phyloP scores from a whole-genome alignment of 2,888 invertebrate species.

The Netelia inedita region DNA sequence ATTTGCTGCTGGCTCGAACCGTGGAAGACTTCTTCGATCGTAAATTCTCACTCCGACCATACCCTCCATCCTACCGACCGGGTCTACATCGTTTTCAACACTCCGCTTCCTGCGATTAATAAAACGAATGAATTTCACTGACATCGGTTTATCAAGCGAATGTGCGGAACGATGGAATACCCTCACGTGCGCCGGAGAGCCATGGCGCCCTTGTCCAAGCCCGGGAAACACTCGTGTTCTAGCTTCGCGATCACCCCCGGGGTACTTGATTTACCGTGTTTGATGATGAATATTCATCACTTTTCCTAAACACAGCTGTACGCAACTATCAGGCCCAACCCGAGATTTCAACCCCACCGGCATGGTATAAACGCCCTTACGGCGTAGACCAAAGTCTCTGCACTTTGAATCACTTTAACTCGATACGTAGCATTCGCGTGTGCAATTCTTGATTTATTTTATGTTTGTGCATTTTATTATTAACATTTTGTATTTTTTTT shows the following conservation, averaged over 20 bases:
- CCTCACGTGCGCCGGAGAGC: background rate
- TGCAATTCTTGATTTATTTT: slow-evolving; percentile 38
- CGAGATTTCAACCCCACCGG: slow-evolving; percentile 5
- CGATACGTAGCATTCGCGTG: slow-evolving; percentile 80
- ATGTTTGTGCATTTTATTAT: slow-evolving; percentile 4
- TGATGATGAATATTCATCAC: slow-evolving; percentile 80
- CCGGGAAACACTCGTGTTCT: slow-evolving; percentile 50
- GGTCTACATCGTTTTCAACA: slow-evolving; percentile 68
- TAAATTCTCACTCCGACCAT: slow-evolving; percentile 72
- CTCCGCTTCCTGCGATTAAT: slow-evolving; percentile 73
- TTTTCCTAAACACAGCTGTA: slow-evolving; percentile 71
- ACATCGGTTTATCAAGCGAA: slow-evolving; percentile 76
- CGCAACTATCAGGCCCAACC: slow-evolving; percentile 30
- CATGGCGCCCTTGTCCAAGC: slow-evolving; percentile 23
- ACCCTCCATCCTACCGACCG: slow-evolving; percentile 31
- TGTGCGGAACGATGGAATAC: slow-evolving; percentile 42
- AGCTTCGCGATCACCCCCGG: slow-evolving; percentile 46
- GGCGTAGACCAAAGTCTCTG: slow-evolving; percentile 65
- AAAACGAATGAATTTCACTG: slow-evolving; percentile 78
- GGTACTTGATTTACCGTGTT: slow-evolving; percentile 77
- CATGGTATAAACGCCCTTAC: background rate
- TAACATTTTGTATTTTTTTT: background rate
- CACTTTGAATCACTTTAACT: slow-evolving; percentile 82
- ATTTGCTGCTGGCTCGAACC: background rate
- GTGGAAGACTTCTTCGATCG: background rate